A percentile compares a stretch with the other conserved stretches of the same genome.
Evolutionary conservation across 2,888 invertebrate species (phyloP).

Genomic region (Dynastes maya): DNA sequence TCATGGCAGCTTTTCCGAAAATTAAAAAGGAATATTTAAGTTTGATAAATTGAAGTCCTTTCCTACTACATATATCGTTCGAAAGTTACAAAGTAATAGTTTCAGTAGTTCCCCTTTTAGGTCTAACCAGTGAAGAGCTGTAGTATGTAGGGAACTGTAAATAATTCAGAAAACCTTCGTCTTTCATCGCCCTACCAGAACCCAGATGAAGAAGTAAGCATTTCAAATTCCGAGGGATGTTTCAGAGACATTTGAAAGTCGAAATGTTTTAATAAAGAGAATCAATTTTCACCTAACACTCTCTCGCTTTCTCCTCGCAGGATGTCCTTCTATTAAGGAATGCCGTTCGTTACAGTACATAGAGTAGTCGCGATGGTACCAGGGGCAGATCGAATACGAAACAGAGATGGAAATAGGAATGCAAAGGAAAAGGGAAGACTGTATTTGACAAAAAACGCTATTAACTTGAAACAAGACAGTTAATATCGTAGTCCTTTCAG

Average conservation of each 20-base stretch:
- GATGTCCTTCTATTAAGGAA: conserved; percentile 29
- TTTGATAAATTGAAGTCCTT: no score
- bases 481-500: conserved; percentile 66
- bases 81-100: not conserved
- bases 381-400: conserved; percentile 15
- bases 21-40: no score
- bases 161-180: not conserved
- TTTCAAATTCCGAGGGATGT: conserved; percentile 19
- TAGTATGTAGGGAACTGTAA: not conserved
- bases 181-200: not conserved
- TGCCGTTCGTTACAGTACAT: conserved; percentile 37
- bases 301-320: not conserved
- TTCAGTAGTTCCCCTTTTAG: not conserved
- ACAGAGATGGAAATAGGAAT: conserved; percentile 16
- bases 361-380: not conserved
- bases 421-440: conserved; percentile 21
- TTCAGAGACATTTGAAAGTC: conserved; percentile 1
- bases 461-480: conserved; percentile 56
- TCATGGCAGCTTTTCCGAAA: no score
- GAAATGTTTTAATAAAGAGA: conserved; percentile 38
- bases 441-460: conserved; percentile 45
- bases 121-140: not conserved
- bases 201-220: not conserved
- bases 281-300: conserved; percentile 36
- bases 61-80: not conserved